A percentile compares a stretch with the other conserved stretches of the same genome.
phyloP scores from a whole-genome alignment of 2,113 vertebrate species.

The Peromyscus californicus region DNA sequence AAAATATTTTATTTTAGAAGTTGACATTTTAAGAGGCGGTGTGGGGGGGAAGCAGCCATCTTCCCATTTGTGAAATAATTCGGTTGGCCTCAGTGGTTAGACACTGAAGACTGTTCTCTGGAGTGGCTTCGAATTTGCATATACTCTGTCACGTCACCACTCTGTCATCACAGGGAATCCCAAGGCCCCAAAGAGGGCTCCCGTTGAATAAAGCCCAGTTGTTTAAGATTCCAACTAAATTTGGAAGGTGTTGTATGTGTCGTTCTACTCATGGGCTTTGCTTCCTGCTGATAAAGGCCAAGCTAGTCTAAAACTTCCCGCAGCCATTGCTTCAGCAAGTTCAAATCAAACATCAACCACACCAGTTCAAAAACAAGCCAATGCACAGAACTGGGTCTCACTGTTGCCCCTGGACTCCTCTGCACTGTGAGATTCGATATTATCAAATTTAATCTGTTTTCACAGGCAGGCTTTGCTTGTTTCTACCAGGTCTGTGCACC shows the following conservation, averaged over 20 bases:
- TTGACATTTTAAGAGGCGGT: background rate
- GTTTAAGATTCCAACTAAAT: constrained; percentile 72
- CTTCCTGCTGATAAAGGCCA: constrained; percentile 57
- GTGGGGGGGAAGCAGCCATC: background rate
- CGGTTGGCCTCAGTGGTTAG: background rate
- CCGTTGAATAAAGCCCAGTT: constrained; percentile 37
- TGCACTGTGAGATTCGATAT: background rate
- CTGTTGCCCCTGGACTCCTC: background rate
- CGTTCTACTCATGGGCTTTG: constrained; percentile 66
- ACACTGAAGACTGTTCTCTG: background rate
- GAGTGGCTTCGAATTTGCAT: background rate
- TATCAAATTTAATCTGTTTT: background rate
- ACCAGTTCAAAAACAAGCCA: constrained; percentile 29
- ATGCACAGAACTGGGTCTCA: background rate
- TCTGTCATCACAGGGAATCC: constrained; percentile 52
- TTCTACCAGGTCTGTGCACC: background rate
- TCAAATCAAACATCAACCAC: constrained; percentile 56
- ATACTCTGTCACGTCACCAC: constrained; percentile 47
- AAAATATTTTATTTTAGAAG: background rate
- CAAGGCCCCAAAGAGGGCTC: background rate
- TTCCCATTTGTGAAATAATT: constrained; percentile 32
- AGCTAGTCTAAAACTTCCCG: constrained; percentile 45
- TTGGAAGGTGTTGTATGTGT: constrained; percentile 63
- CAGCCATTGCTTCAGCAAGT: constrained; percentile 62
- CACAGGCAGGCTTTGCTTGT: background rate